phyloP scores from a whole-genome alignment of 2,888 invertebrate genomes.

The Tortrix viridana region DNA sequence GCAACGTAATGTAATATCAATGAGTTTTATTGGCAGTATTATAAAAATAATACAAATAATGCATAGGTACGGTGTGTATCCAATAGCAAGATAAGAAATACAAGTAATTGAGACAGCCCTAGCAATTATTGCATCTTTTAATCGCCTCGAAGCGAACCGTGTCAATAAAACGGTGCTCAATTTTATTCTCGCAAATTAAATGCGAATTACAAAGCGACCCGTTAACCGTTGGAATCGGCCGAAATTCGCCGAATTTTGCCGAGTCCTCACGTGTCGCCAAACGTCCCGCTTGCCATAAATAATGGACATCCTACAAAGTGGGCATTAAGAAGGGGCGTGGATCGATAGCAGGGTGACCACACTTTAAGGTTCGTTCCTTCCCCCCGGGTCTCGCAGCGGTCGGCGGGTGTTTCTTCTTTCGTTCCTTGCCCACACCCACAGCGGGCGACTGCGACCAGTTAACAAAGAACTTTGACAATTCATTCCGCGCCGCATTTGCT shows the following conservation, averaged over 20 bases:
- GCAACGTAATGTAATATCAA: no score
- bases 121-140: constrained; percentile 9
- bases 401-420: constrained; percentile 74
- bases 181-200: constrained; percentile 30
- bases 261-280: constrained; percentile 31
- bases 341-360: constrained; percentile 71
- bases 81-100: not conserved
- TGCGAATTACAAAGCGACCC: constrained; percentile 34
- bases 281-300: constrained; percentile 68
- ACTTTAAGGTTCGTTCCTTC: constrained; percentile 67
- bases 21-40: no score
- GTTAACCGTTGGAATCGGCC: constrained; percentile 35
- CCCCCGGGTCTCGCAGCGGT: constrained; percentile 58
- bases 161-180: constrained; percentile 29
- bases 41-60: no score
- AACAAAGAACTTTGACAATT: constrained; percentile 61
- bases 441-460: constrained; percentile 54
- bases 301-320: constrained; percentile 77
- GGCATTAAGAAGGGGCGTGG: constrained; percentile 73
- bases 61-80: no score
- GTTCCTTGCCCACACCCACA: constrained; percentile 64
- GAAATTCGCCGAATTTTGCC: constrained; percentile 30
- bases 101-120: constrained; percentile 11
- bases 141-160: constrained; percentile 10
- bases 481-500: constrained; percentile 50